A percentile compares a stretch with the other conserved stretches of the same genome.
Evolutionary conservation across 2,113 vertebrate genomes (phyloP).

Genomic region (Leptobrachium ailaonicum): DNA sequence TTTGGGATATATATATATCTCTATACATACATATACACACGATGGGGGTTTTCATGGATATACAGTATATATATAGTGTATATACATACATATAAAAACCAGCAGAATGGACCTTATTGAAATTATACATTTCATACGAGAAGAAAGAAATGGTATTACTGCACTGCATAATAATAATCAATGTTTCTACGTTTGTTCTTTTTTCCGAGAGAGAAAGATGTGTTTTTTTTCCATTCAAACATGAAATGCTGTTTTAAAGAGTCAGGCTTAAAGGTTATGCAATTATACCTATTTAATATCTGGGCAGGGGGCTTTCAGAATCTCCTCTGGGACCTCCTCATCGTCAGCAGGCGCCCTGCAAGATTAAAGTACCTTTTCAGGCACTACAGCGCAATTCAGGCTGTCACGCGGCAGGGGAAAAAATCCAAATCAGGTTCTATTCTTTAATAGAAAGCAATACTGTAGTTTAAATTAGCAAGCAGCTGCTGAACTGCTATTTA

Average conservation of each 20-base stretch:
- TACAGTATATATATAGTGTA: not conserved
- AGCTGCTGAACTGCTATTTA: slow-evolving; percentile 71
- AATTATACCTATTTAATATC: slow-evolving; percentile 50
- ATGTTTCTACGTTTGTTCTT: slow-evolving; percentile 16
- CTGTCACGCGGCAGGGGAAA: slow-evolving; percentile 53
- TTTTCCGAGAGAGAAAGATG: slow-evolving; percentile 19
- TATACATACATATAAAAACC: not conserved
- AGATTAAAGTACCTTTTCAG: slow-evolving; percentile 52
- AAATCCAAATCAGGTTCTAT: slow-evolving; percentile 62
- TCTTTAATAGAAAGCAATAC: slow-evolving; percentile 77
- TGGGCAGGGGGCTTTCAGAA: slow-evolving; percentile 54
- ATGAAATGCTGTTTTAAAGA: slow-evolving; percentile 48
- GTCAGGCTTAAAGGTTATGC: slow-evolving; percentile 37
- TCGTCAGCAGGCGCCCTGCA: slow-evolving; percentile 46
- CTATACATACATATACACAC: no score
- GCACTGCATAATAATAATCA: slow-evolving; percentile 32
- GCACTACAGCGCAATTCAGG: slow-evolving; percentile 59
- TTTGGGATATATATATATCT: no score
- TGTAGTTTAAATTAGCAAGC: slow-evolving; percentile 75
- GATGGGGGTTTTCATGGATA: not conserved
- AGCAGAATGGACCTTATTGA: not conserved
- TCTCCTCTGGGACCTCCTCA: slow-evolving; percentile 53
- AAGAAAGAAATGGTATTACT: slow-evolving; percentile 34
- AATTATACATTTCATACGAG: slow-evolving; percentile 33
- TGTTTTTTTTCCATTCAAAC: slow-evolving; percentile 43